Evolutionary conservation across 2,888 invertebrate genomes (phyloP), one percentile per base, ranked within the genome.

Genomic region (Plutella xylostella): DNA sequence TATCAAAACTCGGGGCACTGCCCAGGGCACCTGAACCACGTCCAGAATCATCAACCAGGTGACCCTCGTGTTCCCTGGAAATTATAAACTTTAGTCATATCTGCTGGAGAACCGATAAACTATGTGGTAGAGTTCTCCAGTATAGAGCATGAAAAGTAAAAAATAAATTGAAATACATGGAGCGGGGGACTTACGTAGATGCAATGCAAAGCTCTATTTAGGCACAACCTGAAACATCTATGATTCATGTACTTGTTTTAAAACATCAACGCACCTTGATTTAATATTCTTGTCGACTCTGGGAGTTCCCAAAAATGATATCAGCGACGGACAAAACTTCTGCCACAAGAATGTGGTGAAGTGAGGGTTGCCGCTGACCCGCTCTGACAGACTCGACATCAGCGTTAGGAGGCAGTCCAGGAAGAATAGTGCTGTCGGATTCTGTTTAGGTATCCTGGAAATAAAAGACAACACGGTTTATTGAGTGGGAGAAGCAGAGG

Each of bases 291-390:
- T 92, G 58, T 93, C 93, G 49, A 93, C 90, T 43, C 93, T 87
- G 0, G 96, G 96, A 7, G 95, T 92, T 0, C 96, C 96, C 2
- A 97, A 85, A 47, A 96, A 90, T 0, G 93, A 92, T 45, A 97
- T 91, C 51, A 97, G 77, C 1, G 93, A 91, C 0, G 97, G 97
- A 60, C 96, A 96, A 61, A 97, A 92, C 60, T 94, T 92, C 69
- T 96, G 95, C 97, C 97, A 94, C 9, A 94, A 83, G 61, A 94
- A 94, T 3, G 93, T 92, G 2, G 93, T 93, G 63, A 94, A 94
- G 71, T 94, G 94, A 1, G 90, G 88, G 75, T 94, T 94, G 2
- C 90, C 90, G 58, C 92, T 92, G 7, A 94, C 93, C 54, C 92
- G 89, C 56, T 92, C 91, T 0, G 94, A 93, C 42, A 94, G 74